Base-by-base conservation (phyloP, 2,888 invertebrate genomes). In the Dromius quadrimaculatus region DNA sequence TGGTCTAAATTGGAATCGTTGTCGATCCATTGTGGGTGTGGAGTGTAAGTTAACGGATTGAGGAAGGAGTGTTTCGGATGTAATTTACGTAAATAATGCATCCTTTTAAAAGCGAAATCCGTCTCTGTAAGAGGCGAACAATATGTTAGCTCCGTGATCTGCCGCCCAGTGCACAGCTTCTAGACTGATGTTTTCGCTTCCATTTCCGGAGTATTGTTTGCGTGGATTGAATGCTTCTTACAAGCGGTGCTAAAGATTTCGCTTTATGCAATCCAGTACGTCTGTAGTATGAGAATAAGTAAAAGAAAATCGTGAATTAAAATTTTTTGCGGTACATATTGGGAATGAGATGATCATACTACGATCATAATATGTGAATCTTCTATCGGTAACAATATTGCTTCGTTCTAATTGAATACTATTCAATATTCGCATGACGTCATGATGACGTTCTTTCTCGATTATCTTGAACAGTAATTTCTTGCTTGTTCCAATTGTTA, bases 11-110 rank as follows among this genome's bases (percentile, higher is more conserved):
- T 54, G 50, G 50, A 54, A 54, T 54, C 50, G 50, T 54, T 54
- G 50, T 54, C 50, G 50, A 54, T 54, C 50, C 11, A 54, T 54
- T 54, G 50, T 54, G 8, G 9, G 47, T 11, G 11, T 22, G 11
- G 22, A 13, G 4, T 17, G 45, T 19, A 50, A 50, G 22, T 23
- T 54, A 54, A 54, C 50, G 32, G 50, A 54, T 28, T 28, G 1
- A 28, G 50, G 47, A 11, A 28, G 50, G 38, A 38, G 61, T 61
- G 45, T 32, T 36, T 63, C 45, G 45, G 63, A 63, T 63, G 63
- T 63, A 63, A 63, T 63, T 63, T 63, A 63, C 63, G 63, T 63
- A 63, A 63, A 63, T 63, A 63, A 63, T 63, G 63, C 63, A 63
- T 43, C 63, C 63, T 63, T 63, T 63, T 63, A 63, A 63, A 63